Base-by-base conservation (phyloP, 2,888 invertebrate species). In the Globia sparganii region DNA sequence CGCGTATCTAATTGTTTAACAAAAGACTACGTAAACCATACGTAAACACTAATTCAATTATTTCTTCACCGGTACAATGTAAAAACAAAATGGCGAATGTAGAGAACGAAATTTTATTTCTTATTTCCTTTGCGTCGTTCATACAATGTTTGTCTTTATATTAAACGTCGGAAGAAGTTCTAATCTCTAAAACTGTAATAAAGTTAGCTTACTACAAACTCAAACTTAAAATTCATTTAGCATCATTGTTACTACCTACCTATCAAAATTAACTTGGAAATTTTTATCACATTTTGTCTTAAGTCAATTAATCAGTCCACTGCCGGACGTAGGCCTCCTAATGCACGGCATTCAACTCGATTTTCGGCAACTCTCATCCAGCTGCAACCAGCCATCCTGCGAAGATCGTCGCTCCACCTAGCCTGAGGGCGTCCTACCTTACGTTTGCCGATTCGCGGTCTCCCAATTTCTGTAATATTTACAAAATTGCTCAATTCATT, bases 21-120 rank as follows among this genome's bases (percentile, higher is more conserved):
- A 58, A 53, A 34, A 61, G 37, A 31, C 25, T 46, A 71, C 62
- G 37, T 69, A 62, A 70, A 85, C 72, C n/a, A n/a, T n/a, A n/a
- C n/a, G n/a, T n/a, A n/a, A n/a, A 79, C 58, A 34, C 28, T 37
- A 77, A 77, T 69, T 70, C 58, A 4, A 31, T 62, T 75, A 70
- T 69, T 81, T 71, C 31, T 66, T 28, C 13, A 62, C 21, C 9
- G 2, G 21, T 58, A 62, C 58, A 74, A 56, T 59, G 34, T 28
- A 61, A 59, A 68, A 64, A 64, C 59, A 82, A 83, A 64, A 83
- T 86, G 86, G 83, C 83, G 77, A 78, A 73, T 82, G 72, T 53
- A 25, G 18, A 43, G 53, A 56, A 40, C 59, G 40, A 6, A 62
- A n/a, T 72, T 28, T 59, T 31, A 11, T 25, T 74, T 79, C 74